Conservation (phyloP, 2,888 invertebrate species). For the Sarcophaga variegata region DNA sequence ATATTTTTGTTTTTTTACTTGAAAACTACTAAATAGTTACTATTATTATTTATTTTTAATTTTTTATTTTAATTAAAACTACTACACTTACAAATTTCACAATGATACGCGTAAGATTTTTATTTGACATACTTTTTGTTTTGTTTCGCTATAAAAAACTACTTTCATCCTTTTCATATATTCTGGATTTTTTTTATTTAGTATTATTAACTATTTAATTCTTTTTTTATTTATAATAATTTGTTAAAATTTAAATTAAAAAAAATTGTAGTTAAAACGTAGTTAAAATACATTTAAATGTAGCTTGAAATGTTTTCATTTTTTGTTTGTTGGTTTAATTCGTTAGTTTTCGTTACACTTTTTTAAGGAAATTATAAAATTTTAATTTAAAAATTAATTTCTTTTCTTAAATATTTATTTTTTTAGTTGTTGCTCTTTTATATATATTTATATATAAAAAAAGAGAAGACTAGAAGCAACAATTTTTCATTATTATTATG, state of each 20-base stretch:
- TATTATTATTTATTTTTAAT: constrained; percentile 32
- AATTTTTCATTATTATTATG: constrained; percentile 68
- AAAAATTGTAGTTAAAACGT: constrained; percentile 45
- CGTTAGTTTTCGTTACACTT: constrained; percentile 47
- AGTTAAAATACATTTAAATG: constrained; percentile 44
- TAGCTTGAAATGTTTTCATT: constrained; percentile 30
- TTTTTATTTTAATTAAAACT: constrained; percentile 34
- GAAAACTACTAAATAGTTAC: constrained; percentile 60
- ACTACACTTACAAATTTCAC: constrained; percentile 65
- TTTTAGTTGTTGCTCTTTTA: constrained; percentile 78
- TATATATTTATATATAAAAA: constrained; percentile 72
- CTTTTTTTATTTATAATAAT: constrained; percentile 19
- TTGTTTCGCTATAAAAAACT: constrained; percentile 51
- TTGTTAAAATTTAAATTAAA: neutral
- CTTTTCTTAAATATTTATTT: neutral
- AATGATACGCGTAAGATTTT: constrained; percentile 55
- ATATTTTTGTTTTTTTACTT: constrained; percentile 20
- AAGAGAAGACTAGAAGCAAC: constrained; percentile 81
- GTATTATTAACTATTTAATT: constrained; percentile 54
- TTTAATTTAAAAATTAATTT: constrained; percentile 31
- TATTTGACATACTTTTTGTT: constrained; percentile 33
- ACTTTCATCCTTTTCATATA: constrained; percentile 49
- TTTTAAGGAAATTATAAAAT: constrained; percentile 52
- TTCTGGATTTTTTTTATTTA: constrained; percentile 37
- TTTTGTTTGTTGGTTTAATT: constrained; percentile 37